Evolutionary conservation across 30 jellyfish, hydroid and myxozoan genomes (phyloP), one percentile per base, ranked within the genome.

Genomic region (Aurelia sp.): DNA sequence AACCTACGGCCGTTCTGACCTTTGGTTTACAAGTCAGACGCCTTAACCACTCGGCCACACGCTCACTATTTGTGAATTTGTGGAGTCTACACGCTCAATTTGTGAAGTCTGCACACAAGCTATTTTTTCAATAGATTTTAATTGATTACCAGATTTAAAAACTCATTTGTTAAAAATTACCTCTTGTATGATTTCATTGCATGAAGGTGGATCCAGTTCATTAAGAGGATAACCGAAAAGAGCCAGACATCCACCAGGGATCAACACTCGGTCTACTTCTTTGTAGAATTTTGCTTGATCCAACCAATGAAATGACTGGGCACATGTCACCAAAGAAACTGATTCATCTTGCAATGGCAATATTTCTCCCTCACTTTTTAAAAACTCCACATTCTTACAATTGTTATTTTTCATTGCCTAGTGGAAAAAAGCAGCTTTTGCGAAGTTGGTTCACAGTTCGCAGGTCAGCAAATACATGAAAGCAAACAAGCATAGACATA

Each of bases 291-390:
- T 66, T 3, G 40, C 71, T 31, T 48, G 66, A 37, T 79, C 82
- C 12, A 79, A 66, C 90, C 90, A 79, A 66, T 79, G 90, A 11
- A 65, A 63, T 66, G 90, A 79, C 50, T 79, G 71, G 16, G 70
- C 90, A 79, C 90, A 79, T 17, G 84, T 40, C 16, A 79, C 71
- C 10, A 79, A 37, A 62, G 71, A 74, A 18, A 79, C 90, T 16
- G 72, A n/a, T 47, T 8, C 21, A 13, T 23, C 64, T 15, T 31
- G 40, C 20, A 79, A 48, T 4, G 90, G 90, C 4, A 79, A 19
- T 6, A 22, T 35, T 23, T 79, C 90, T 13, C 65, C 90, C 11
- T 17, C 33, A 11, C 84, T 52, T 13, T 22, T 60, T 7, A 48
- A 11, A 27, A 62, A 79, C 66, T 64, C 62, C 13, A 66, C 76